These are phyloP conservation scores for Enteromius anoplus DNA, from an alignment of 2,797 vertebrate genomes.

Conservation along the genomic window DNA sequence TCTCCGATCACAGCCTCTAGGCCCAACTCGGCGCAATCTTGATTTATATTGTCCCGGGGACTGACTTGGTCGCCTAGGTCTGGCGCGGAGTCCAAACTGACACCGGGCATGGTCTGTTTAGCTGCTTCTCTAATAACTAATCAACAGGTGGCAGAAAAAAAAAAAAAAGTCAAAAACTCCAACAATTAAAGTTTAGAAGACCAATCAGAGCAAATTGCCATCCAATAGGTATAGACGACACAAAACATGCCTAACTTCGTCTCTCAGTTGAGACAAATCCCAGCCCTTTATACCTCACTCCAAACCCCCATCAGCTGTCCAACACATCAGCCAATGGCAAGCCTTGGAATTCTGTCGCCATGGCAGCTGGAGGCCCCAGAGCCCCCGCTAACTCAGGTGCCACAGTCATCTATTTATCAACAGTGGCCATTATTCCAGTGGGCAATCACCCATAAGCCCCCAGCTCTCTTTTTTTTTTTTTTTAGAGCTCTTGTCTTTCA, in stretches of 20 bases:
- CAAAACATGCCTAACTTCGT: neutral
- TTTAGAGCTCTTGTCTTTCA: constrained; percentile 76
- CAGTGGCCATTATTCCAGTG: constrained; percentile 66
- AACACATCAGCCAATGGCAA: constrained; percentile 71
- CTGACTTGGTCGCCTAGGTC: constrained; percentile 57
- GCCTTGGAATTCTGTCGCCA: constrained; percentile 68
- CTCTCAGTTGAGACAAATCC: constrained; percentile 12
- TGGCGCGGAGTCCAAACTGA: constrained; percentile 71
- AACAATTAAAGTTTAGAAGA: neutral
- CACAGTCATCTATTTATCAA: constrained; percentile 73
- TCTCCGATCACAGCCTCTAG: constrained; percentile 72
- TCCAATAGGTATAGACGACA: neutral
- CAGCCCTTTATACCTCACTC: constrained; percentile 69
- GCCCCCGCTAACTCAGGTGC: constrained; percentile 71
- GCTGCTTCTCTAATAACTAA: constrained; percentile 8
- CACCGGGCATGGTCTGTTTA: constrained; percentile 73
- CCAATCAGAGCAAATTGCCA: constrained; percentile 7
- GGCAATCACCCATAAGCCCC: constrained; percentile 62
- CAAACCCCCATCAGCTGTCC: constrained; percentile 62
- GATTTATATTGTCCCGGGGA: constrained; percentile 60
- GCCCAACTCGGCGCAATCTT: constrained; percentile 66
- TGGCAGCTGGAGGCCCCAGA: constrained; percentile 66
- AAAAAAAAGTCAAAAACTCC: neutral
- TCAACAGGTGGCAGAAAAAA: neutral
- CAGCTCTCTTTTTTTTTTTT: constrained; percentile 68